Evolutionary conservation across 2,888 invertebrate genomes (phyloP), one percentile per base, ranked within the genome.

Genomic region (Rhaphigaster nebulosa): DNA sequence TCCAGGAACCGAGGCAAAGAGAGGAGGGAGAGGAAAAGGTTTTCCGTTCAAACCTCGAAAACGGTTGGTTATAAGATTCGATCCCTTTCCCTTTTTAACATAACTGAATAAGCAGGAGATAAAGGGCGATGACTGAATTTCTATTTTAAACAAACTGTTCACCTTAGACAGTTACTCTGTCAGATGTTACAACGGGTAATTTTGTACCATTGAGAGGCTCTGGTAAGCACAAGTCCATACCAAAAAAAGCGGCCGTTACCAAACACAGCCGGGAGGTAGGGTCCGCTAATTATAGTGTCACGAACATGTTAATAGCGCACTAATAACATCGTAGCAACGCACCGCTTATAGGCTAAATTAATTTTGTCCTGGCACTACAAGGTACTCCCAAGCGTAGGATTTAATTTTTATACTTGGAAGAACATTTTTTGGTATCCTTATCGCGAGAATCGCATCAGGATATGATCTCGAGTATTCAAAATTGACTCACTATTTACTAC

Each of bases 331-430:
- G n/a, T 45, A 23, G 45, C 80, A 18, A 6, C n/a, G 80, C 41
- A 15, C 26, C 38, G 12, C 29, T 26, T 26, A 12, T n/a, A 26
- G 80, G 41, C 41, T 84, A 84, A 84, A 84, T 84, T 26, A 84
- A 84, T 84, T 84, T 45, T 45, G 38, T 84, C 45, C 80, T 84
- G 13, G 80, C 45, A 84, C 41, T 41, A 84, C 80, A 84, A 84
- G 80, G 26, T 45, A 45, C 34, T 41, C 20, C 41, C 10, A 38
- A 84, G 80, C 41, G 41, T 84, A 84, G 80, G 80, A 26, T 84
- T 84, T 84, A 84, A 84, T 84, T 26, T 80, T 84, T 45, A 84
- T 84, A 45, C 80, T 84, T 45, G 10, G 26, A 45, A 84, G 45
- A 45, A 84, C n/a, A 12, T 10, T 12, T 65, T n/a, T 65, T 29